phyloP scores from a whole-genome alignment of 1,140 invertebrate species.

The Pteromalus puparum region DNA sequence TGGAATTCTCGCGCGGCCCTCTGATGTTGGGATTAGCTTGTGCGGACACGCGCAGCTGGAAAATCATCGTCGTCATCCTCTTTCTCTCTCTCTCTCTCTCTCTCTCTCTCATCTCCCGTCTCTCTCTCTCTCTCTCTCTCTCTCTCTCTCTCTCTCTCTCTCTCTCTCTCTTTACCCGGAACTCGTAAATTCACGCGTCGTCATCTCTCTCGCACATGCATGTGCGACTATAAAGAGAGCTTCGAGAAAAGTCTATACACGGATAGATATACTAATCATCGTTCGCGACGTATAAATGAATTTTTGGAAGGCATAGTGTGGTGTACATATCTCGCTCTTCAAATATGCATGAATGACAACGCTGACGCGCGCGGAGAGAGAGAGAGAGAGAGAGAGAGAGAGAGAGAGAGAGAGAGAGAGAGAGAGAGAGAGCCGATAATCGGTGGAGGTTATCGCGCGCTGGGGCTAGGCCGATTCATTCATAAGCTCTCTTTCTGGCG shows the following conservation, averaged over 20 bases:
- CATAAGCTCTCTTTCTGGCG: constrained; percentile 38
- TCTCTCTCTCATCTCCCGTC: no score
- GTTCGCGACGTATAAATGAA: neutral
- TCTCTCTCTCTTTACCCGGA: no score
- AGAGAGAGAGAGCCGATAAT: constrained; percentile 35
- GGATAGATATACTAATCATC: neutral
- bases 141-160: no score
- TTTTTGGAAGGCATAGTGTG: neutral
- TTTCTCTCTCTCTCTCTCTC: no score
- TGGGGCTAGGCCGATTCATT: constrained; percentile 46
- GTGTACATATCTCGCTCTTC: neutral
- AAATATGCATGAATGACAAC: constrained; percentile 46
- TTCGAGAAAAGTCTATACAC: no score
- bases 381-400: neutral
- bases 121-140: no score
- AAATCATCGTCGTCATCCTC: no score
- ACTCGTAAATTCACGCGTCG: no score
- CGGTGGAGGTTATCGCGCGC: constrained; percentile 50
- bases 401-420: neutral
- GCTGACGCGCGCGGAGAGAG: neutral
- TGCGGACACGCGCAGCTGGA: constrained; percentile 29
- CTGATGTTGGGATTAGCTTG: constrained; percentile 38
- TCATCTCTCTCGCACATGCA: no score
- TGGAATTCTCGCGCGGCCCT: neutral
- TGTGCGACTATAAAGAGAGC: no score